Base-by-base conservation (phyloP, 2,888 invertebrate genomes). In the Cepaea hortensis region DNA sequence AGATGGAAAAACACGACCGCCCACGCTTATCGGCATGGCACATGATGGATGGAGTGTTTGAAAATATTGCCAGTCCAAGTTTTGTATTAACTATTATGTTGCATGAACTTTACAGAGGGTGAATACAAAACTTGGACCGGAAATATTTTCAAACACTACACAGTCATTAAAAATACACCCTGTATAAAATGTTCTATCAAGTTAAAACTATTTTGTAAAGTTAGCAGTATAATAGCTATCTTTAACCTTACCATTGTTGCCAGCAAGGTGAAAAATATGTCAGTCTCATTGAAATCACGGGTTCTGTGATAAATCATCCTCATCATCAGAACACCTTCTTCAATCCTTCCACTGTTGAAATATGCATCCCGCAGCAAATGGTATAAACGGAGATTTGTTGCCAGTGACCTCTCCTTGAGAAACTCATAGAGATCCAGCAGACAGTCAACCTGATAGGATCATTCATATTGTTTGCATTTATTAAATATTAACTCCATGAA, bases 311-410 rank as follows among this genome's bases (percentile, higher is more conserved):
- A 91, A 3, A 90, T 50, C 6, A 88, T 85, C 62, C 89, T 80
- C 68, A 91, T 73, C 46, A 88, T 85, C n/a, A 62, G 70, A 3
- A 91, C 88, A 72, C 90, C 90, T 73, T 91, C 91, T 9, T 89
- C 87, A 46, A 91, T 79, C 20, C 89, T 62, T 11, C 90, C 91
- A 86, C 90, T 90, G 79, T 91, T 89, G 79, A 87, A 89, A 87
- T 90, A 91, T 13, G 90, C 91, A 68, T 89, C 80, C n/a, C 88
- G 68, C n/a, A 90, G 80, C 85, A 86, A 88, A 68, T 85, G 70
- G 68, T 88, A 89, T 84, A 90, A 90, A 15, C 77, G 83, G 0
- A 85, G 76, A n/a, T 89, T 87, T 13, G 88, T 86, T 70, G 87
- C 85, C 18, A 91, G 80, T 23, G 87, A 88, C 50, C 89, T 83